Base-by-base conservation (phyloP, 2,797 vertebrate species). In the Platyrinchus mystaceus region DNA sequence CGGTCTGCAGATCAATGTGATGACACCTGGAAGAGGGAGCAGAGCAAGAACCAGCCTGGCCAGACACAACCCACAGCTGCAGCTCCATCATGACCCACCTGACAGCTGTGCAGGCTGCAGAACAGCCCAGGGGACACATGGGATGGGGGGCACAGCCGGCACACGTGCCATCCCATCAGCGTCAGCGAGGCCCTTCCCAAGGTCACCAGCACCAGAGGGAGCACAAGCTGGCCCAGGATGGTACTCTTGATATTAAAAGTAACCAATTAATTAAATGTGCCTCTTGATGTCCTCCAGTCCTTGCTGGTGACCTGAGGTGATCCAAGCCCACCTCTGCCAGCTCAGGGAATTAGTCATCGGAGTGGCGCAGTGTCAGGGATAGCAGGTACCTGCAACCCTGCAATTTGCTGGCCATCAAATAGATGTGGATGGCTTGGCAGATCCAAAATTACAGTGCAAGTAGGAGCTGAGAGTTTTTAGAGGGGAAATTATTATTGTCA, bases 401-500 rank as follows among this genome's bases (percentile, higher is more conserved):
- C 86, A 94, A 58, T 89, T 94, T 93, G 36, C 81, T 37, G 21
- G 74, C 84, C 70, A 50, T 83, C 85, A 83, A 18, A 74, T 3
- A 37, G 69, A n/a, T 47, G 75, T 12, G 77, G 59, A 68, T 27
- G 83, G 60, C 43, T 79, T 91, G 86, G 86, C 95, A 96, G 90
- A 66, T 63, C 88, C 80, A 49, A 93, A 95, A 94, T 96, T 94
- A 93, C 87, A 86, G 73, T 32, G 84, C 50, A 39, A 82, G 92
- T 13, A 91, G 85, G 89, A 95, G 58, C 83, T 73, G 75, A 89
- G 86, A 78, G 84, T 62, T 96, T 96, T 95, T 91, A 93, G 67
- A 82, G 91, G 66, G 89, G 73, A 90, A 95, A 96, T 96, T 87
- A 96, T 96, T 96, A 82, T 96, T 94, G 86, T 90, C 93, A 81